Conservation (phyloP, 1,140 invertebrate genomes). For the Argopecten irradians region DNA sequence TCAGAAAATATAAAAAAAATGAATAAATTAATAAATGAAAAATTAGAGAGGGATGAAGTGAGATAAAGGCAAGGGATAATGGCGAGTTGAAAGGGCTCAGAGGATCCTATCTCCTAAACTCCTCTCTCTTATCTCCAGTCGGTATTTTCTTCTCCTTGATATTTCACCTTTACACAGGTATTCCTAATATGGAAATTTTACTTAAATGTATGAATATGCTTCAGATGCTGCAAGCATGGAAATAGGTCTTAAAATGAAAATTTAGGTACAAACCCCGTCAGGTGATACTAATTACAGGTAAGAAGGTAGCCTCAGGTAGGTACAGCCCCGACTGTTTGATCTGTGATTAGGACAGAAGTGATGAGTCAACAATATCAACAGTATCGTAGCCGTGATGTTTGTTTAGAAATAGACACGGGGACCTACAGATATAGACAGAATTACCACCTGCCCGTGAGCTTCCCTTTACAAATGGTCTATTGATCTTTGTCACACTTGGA, state of each 20-base stretch:
- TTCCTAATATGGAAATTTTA: neutral
- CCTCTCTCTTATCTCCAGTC: no score
- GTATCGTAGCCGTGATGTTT: neutral
- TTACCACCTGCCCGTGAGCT: neutral
- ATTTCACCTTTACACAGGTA: neutral
- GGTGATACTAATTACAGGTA: conserved; percentile 8
- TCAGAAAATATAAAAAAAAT: no score
- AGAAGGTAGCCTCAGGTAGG: neutral
- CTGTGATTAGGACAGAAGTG: neutral
- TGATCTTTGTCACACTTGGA: neutral
- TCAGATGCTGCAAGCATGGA: no score
- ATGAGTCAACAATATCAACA: neutral
- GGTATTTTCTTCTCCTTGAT: no score
- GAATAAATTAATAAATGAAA: no score
- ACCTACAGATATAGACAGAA: neutral
- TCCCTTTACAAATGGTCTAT: neutral
- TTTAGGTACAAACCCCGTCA: no score
- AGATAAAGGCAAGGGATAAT: no score
- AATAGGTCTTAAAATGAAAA: no score
- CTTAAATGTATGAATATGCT: no score
- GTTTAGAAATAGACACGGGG: neutral
- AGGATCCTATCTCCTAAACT: no score
- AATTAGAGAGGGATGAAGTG: no score
- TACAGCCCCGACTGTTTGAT: neutral
- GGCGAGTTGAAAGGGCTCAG: no score